Base-by-base conservation (phyloP, 2,113 vertebrate genomes). In the Acanthochromis polyacanthus region DNA sequence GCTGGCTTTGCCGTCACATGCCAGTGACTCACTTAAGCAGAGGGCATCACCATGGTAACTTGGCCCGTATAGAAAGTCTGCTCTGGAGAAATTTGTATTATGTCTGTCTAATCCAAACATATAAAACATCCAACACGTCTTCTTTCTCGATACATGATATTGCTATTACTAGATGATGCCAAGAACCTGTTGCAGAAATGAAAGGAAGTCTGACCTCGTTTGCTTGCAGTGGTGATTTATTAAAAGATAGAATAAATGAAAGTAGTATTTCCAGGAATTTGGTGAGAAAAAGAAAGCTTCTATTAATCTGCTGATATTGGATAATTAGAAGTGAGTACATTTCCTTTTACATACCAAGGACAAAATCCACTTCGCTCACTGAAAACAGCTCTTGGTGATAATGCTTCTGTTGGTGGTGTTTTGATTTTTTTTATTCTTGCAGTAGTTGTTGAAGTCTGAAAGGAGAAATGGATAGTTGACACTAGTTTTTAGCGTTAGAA, bases 161-260 rank as follows among this genome's bases (percentile, higher is more conserved):
- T 50, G 20, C 36, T 62, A 20, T 71, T 72, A 20, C 61, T 58
- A 28, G n/a, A 62, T 43, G 20, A 28, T 55, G 64, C 52, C 10
- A 20, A 48, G 25, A 38, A 64, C 19, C 30, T 23, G 14, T 5
- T 57, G 32, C 60, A 71, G 69, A 82, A 57, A 71, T 40, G 50
- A 46, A 70, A 76, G 60, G 3, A 25, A 32, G n/a, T 20, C 67
- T 59, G 48, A 60, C 63, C 57, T 52, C 4, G n/a, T 64, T 52
- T 48, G 30, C 53, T 52, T 62, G 19, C 17, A 46, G 36, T 19
- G 28, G n/a, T 56, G 22, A 75, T 78, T 82, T 80, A 78, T 80
- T 57, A 74, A 78, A 80, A 82, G 51, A 71, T 59, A 53, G 9
- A 71, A 40, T 50, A 75, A 78, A 82, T 71, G 8, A 80, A 80